Evolutionary conservation across 2,113 vertebrate genomes (phyloP).

Genomic region (Limanda limanda): DNA sequence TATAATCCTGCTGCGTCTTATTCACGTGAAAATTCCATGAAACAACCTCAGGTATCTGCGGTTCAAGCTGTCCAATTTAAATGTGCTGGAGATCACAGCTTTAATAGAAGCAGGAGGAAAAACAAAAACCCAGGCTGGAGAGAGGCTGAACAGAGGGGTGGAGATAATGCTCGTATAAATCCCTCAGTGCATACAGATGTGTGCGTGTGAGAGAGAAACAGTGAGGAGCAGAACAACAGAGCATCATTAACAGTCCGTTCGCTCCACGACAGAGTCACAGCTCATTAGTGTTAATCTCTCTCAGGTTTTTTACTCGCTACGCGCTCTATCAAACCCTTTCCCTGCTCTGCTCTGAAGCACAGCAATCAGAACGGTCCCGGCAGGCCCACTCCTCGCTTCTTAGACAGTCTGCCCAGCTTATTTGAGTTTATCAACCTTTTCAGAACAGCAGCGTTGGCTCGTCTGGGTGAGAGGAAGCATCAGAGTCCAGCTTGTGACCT

Average conservation of each 20-base stretch:
- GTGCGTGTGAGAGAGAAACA: background rate
- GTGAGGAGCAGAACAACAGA: slow-evolving; percentile 35
- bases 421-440: slow-evolving; percentile 38
- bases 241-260: slow-evolving; percentile 53
- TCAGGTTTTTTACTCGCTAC: slow-evolving; percentile 46
- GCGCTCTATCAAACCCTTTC: slow-evolving; percentile 49
- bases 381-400: slow-evolving; percentile 20
- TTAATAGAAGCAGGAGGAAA: slow-evolving; percentile 35
- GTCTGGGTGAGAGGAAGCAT: slow-evolving; percentile 16
- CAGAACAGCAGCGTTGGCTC: slow-evolving; percentile 6
- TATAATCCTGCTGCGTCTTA: slow-evolving; percentile 30
- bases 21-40: slow-evolving; percentile 14
- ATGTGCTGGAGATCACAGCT: slow-evolving; percentile 21
- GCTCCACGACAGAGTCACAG: slow-evolving; percentile 53
- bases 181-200: slow-evolving; percentile 25
- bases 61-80: slow-evolving; percentile 42
- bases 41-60: slow-evolving; percentile 42
- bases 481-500: slow-evolving; percentile 32
- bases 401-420: slow-evolving; percentile 28
- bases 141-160: slow-evolving; percentile 33
- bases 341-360: slow-evolving; percentile 26
- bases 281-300: slow-evolving; percentile 71
- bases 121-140: slow-evolving; percentile 2
- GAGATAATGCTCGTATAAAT: slow-evolving; percentile 26
- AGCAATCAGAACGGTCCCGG: slow-evolving; percentile 20